Percentiles rank a stretch among this genome's conserved stretches.
phyloP scores from a whole-genome alignment of 35 echinoderm and acorn worm genomes.

The Lytechinus variegatus region DNA sequence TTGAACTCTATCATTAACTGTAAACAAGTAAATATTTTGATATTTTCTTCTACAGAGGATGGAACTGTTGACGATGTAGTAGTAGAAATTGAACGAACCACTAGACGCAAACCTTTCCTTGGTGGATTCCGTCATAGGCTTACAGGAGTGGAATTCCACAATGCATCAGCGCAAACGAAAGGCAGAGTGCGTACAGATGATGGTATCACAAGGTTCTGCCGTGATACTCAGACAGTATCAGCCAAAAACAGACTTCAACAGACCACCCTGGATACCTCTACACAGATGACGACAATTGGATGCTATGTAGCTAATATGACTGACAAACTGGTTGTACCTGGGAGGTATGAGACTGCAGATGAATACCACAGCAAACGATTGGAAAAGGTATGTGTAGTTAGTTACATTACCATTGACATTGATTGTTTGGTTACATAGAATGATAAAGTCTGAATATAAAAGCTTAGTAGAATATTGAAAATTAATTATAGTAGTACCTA shows the following conservation, averaged over 20 bases:
- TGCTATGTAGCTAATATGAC: constrained; percentile 95
- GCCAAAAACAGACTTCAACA: constrained; percentile 83
- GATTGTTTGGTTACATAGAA: not conserved
- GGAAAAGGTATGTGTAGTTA: constrained; percentile 64
- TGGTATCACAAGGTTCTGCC: constrained; percentile 89
- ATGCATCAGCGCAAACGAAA: constrained; percentile 90
- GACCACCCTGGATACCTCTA: constrained; percentile 79
- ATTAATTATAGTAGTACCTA: too few relatives aligned
- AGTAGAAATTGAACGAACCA: constrained; percentile 95
- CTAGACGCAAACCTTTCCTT: constrained; percentile 83
- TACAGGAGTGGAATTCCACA: constrained; percentile 76
- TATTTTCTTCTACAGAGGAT: constrained; percentile 62
- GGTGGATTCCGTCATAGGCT: constrained; percentile 84
- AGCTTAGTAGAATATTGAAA: too few relatives aligned
- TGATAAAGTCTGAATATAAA: too few relatives aligned
- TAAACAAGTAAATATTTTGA: too few relatives aligned
- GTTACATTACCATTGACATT: not conserved
- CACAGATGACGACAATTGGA: constrained; percentile 96
- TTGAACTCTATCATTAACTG: too few relatives aligned
- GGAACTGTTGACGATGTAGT: constrained; percentile 82
- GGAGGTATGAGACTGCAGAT: constrained; percentile 83
- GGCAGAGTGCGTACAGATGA: constrained; percentile 77
- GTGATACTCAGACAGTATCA: constrained; percentile 92
- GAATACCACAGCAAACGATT: constrained; percentile 85
- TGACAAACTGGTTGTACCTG: constrained; percentile 87